These are phyloP conservation scores for Schizopygopsis malacanthus DNA, from an alignment of 2,797 vertebrate genomes.

Conservation along the genomic window DNA sequence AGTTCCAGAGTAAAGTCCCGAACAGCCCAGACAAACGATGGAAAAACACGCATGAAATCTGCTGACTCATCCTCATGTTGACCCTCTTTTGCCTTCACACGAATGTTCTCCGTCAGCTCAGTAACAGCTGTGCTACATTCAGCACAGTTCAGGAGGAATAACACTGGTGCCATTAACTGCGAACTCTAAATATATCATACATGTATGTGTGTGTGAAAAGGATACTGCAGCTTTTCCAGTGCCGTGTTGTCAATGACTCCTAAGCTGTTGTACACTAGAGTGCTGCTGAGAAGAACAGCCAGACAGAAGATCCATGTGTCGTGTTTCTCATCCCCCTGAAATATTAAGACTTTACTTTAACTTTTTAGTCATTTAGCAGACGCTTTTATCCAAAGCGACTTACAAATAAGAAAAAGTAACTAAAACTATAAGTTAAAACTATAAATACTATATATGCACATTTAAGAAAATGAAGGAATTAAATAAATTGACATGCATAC, in stretches of 20 bases:
- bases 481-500: no score
- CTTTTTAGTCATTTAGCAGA: no score
- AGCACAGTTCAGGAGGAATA: constrained; percentile 48
- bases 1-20: constrained; percentile 75
- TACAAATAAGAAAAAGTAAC: no score
- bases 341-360: not conserved
- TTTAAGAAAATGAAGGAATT: no score
- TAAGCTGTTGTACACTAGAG: constrained; percentile 76
- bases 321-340: constrained; percentile 67
- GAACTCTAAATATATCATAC: no score
- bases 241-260: constrained; percentile 72
- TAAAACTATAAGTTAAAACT: no score
- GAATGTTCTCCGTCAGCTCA: constrained; percentile 72
- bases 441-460: no score
- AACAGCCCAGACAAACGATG: constrained; percentile 75
- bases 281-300: constrained; percentile 73
- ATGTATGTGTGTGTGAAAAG: constrained; percentile 44
- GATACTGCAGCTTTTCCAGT: constrained; percentile 77
- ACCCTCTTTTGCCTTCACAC: constrained; percentile 51
- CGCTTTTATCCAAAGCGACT: no score
- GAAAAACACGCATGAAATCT: constrained; percentile 72
- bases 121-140: constrained; percentile 68
- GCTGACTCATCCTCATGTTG: constrained; percentile 38
- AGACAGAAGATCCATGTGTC: constrained; percentile 75
- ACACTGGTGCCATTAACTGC: not conserved